Evolutionary conservation across 2,797 vertebrate species (phyloP).

Genomic region (Brachyrhaphis roseni): DNA sequence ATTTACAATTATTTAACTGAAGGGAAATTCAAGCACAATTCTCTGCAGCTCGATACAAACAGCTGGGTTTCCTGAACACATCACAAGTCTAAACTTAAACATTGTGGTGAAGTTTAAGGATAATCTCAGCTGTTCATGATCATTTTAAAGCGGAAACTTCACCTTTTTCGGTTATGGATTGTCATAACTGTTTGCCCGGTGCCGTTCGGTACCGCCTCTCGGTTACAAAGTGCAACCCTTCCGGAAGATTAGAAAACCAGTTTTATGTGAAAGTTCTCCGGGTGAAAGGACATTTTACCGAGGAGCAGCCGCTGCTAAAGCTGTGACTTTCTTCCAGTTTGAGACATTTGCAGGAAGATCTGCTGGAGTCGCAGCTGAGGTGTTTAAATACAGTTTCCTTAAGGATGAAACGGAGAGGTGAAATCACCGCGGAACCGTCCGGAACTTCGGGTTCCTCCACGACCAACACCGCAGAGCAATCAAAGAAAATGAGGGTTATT

Average conservation of each 20-base stretch:
- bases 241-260: not conserved
- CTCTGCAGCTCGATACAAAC: fast-evolving
- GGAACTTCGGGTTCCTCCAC: not conserved
- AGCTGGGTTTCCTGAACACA: constrained; percentile 14
- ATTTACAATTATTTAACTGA: not conserved
- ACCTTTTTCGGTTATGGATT: too few species aligned
- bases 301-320: not conserved
- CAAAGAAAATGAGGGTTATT: constrained; percentile 51
- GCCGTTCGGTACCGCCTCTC: constrained; percentile 21
- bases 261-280: constrained; percentile 30
- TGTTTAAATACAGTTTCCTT: not conserved
- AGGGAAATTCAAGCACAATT: not conserved
- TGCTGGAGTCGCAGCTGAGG: not conserved
- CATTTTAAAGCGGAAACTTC: not conserved
- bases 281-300: not conserved
- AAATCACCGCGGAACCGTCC: constrained; percentile 15
- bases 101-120: not conserved
- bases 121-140: not conserved
- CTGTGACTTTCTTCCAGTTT: not conserved
- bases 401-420: constrained; percentile 38
- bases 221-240: constrained; percentile 50
- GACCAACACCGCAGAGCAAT: not conserved
- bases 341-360: not conserved
- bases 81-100: not conserved
- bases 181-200: too few species aligned